Conservation (phyloP, 1,140 invertebrate genomes). For the Drosophila santomea region DNA sequence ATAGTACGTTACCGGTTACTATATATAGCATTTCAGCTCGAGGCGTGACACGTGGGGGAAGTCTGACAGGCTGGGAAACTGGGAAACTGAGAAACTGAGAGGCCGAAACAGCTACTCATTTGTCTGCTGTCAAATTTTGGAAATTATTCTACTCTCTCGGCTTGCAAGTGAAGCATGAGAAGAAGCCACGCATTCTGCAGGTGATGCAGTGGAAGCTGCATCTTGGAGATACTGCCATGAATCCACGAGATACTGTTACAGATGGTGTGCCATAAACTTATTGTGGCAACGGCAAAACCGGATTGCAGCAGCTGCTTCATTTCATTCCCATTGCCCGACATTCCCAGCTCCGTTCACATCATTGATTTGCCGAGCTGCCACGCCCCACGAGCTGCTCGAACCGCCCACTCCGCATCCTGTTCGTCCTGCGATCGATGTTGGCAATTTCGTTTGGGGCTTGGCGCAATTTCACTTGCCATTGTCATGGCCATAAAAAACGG, state of each 20-base stretch:
- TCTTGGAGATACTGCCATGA: slow-evolving; percentile 43
- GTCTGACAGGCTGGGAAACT: slow-evolving; percentile 10
- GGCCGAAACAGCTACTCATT: slow-evolving; percentile 50
- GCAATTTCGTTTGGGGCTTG: slow-evolving; percentile 64
- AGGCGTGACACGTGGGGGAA: slow-evolving; percentile 26
- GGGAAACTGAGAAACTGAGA: slow-evolving; percentile 4
- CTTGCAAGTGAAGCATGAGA: slow-evolving; percentile 62
- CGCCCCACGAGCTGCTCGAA: slow-evolving; percentile 18
- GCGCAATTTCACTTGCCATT: slow-evolving; percentile 70
- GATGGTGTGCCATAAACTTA: slow-evolving; percentile 62
- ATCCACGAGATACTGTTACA: slow-evolving; percentile 47
- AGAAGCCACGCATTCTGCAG: slow-evolving; percentile 37
- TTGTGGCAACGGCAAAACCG: slow-evolving; percentile 51
- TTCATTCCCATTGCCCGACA: slow-evolving; percentile 59
- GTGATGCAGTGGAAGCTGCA: slow-evolving; percentile 37
- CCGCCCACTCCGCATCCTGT: background rate
- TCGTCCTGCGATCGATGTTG: slow-evolving; percentile 36
- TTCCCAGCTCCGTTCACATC: slow-evolving; percentile 42
- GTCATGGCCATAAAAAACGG: slow-evolving; percentile 57
- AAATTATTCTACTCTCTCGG: slow-evolving; percentile 76
- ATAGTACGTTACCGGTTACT: slow-evolving; percentile 27
- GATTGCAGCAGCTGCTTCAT: slow-evolving; percentile 63
- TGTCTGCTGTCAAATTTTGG: slow-evolving; percentile 80
- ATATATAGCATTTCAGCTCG: slow-evolving; percentile 22
- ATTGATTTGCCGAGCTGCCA: slow-evolving; percentile 57